These are phyloP conservation scores for Platyrinchus mystaceus DNA, from an alignment of 2,797 vertebrate species.

Conservation along the genomic window DNA sequence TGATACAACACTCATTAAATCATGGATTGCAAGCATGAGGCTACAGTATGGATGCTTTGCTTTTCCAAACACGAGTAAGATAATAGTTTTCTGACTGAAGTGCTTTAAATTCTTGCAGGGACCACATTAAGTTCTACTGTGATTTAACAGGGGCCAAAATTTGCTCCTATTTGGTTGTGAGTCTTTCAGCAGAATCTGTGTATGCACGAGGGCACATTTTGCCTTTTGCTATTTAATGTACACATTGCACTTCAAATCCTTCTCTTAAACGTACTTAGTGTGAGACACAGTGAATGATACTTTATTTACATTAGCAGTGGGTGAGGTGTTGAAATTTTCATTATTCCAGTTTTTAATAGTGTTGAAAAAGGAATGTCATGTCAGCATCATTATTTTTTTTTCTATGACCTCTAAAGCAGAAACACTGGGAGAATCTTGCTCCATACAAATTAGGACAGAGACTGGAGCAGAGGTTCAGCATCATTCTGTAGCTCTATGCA, in stretches of 20 bases:
- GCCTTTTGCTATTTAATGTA: not conserved
- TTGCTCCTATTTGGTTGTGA: not conserved
- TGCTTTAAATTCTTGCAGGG: not conserved
- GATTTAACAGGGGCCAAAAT: not conserved
- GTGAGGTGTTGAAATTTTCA: not conserved
- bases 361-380: not conserved
- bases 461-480: not conserved
- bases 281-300: not conserved
- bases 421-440: not conserved
- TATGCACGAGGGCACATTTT: not conserved
- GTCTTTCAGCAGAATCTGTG: not conserved
- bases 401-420: not conserved
- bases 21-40: not conserved
- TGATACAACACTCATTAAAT: not conserved
- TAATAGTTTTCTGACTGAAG: not conserved
- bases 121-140: not conserved
- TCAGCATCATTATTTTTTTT: not conserved
- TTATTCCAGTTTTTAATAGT: not conserved
- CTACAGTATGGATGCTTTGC: not conserved
- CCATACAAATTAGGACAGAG: constrained; percentile 7
- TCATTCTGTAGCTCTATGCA: not conserved
- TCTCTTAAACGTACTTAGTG: not conserved
- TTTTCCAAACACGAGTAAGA: not conserved
- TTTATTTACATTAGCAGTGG: not conserved
- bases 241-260: not conserved